Evolutionary conservation across 2,113 vertebrate species (phyloP).

Genomic region (Dicaeum eximium): DNA sequence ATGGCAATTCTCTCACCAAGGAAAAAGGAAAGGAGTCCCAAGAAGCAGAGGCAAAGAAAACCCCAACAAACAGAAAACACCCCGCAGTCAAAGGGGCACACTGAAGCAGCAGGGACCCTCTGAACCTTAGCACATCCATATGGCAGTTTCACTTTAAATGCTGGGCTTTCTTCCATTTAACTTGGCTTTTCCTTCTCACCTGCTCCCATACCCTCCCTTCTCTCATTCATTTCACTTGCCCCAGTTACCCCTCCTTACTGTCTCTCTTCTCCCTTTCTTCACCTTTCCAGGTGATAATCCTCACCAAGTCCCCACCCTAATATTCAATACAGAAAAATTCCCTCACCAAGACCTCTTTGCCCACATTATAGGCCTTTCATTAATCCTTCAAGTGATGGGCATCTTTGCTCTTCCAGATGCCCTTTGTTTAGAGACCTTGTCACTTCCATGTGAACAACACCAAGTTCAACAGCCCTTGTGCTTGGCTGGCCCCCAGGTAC

Average conservation of each 20-base stretch:
- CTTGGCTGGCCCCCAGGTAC: neutral
- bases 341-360: neutral
- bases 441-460: neutral
- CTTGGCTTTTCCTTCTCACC: neutral
- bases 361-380: neutral
- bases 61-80: neutral
- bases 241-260: neutral
- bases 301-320: neutral
- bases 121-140: neutral
- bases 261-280: neutral
- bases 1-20: neutral
- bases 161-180: neutral
- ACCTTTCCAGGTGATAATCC: neutral
- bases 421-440: neutral
- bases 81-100: neutral
- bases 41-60: neutral
- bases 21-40: neutral
- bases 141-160: neutral
- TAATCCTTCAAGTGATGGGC: neutral
- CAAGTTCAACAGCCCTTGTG: neutral
- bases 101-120: conserved; percentile 56
- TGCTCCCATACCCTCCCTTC: neutral
- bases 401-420: neutral
- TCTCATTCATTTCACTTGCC: neutral
- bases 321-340: neutral